phyloP scores from a whole-genome alignment of 23 tunicate species.

The Oikopleura dioica region DNA sequence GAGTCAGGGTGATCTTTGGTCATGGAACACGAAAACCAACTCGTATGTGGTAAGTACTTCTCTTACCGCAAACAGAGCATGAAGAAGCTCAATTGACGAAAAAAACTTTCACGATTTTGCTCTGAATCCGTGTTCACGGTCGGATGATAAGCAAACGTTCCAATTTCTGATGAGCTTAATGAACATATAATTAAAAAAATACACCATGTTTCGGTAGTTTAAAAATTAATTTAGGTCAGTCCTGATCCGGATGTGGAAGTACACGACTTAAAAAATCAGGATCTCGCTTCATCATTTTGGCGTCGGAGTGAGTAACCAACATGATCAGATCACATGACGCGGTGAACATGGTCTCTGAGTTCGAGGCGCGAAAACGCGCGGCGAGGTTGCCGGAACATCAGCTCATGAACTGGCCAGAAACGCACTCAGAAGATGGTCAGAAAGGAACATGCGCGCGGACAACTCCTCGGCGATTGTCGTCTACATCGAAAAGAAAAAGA shows the following conservation, averaged over 20 bases:
- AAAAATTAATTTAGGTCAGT: conserved; percentile 24
- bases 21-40: conserved; percentile 43
- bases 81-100: no score
- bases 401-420: conserved; percentile 49
- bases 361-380: conserved; percentile 17
- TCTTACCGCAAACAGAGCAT: no score
- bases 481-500: conserved; percentile 33
- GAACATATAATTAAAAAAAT: no score
- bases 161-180: neutral
- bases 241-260: conserved; percentile 72
- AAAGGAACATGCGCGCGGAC: conserved; percentile 61
- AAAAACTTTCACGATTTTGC: neutral
- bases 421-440: conserved; percentile 47
- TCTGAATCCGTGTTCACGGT: neutral
- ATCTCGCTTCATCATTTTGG: conserved; percentile 47
- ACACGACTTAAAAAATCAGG: conserved; percentile 32
- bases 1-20: conserved; percentile 78
- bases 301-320: conserved; percentile 77
- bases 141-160: neutral
- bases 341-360: conserved; percentile 19
- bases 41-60: conserved; percentile 48
- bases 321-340: conserved; percentile 41
- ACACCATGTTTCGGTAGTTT: no score
- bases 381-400: conserved; percentile 21
- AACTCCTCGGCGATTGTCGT: conserved; percentile 68